phyloP scores from a whole-genome alignment of 2,888 invertebrate genomes.

The Eupeodes luniger region DNA sequence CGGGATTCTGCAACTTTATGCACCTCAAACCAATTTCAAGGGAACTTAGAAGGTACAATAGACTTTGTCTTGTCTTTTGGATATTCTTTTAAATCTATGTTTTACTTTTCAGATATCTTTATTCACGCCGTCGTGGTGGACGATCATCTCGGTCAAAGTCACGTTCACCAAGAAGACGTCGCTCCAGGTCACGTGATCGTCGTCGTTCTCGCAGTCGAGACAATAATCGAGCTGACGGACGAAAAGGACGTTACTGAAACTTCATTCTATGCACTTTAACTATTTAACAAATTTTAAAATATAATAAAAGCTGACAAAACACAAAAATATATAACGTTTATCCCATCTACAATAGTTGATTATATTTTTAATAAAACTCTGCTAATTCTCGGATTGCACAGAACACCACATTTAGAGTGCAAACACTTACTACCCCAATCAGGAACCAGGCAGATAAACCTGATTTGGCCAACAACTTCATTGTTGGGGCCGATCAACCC shows the following conservation, averaged over 20 bases:
- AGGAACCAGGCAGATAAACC: too few relatives aligned
- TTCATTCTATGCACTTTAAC: conserved; percentile 47
- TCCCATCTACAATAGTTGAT: conserved; percentile 5
- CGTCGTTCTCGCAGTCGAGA: conserved; percentile 83
- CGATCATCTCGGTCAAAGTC: conserved; percentile 83
- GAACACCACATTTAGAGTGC: too few relatives aligned
- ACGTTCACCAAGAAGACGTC: conserved; percentile 82
- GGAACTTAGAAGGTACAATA: conserved; percentile 91
- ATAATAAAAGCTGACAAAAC: conserved; percentile 25
- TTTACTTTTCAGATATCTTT: conserved; percentile 86
- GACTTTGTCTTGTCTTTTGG: too few relatives aligned
- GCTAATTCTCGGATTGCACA: not conserved
- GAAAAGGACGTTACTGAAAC: conserved; percentile 78
- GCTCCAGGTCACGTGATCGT: conserved; percentile 82
- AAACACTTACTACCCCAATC: too few relatives aligned
- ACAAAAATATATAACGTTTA: conserved; percentile 46
- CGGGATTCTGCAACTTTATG: conserved; percentile 99
- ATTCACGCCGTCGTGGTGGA: conserved; percentile 88
- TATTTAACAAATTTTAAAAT: conserved; percentile 45
- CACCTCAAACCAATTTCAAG: conserved; percentile 99
- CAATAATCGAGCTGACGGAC: conserved; percentile 78
- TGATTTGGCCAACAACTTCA: too few relatives aligned
- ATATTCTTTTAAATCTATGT: not conserved
- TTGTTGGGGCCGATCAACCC: too few relatives aligned
- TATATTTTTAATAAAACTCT: conserved; percentile 9